Evolutionary conservation across 2,888 invertebrate species (phyloP).

Genomic region (Lithophane leautieri): DNA sequence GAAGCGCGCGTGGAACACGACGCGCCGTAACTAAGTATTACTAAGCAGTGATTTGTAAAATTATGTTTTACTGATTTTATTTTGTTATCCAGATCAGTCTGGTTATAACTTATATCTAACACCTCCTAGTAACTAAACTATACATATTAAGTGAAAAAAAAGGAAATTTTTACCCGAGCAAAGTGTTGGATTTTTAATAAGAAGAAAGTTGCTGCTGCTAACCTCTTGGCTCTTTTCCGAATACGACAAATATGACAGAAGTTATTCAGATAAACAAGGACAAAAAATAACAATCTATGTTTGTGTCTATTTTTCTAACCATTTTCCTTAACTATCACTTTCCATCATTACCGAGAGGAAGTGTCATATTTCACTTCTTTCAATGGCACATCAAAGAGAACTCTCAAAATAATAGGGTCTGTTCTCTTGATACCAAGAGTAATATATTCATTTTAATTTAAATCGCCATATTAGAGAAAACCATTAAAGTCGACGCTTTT

Average conservation of each 20-base stretch:
- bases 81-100: not conserved
- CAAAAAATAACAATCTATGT: not conserved
- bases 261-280: not conserved
- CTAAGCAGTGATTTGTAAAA: not conserved
- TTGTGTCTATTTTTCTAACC: not conserved
- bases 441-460: conserved; percentile 67
- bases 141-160: too few relatives aligned
- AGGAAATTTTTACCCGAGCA: not conserved
- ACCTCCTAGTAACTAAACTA: not conserved
- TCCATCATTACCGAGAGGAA: conserved; percentile 4
- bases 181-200: not conserved
- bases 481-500: conserved; percentile 55
- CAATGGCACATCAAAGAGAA: conserved; percentile 44
- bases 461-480: conserved; percentile 58
- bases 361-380: conserved; percentile 28
- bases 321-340: conserved; percentile 23
- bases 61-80: too few relatives aligned
- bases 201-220: not conserved
- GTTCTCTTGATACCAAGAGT: conserved; percentile 43
- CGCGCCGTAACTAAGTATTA: not conserved
- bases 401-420: conserved; percentile 51
- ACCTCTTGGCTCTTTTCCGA: not conserved
- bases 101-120: not conserved
- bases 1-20: too few relatives aligned
- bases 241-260: not conserved